Evolutionary conservation across 1,140 invertebrate species (phyloP).

Genomic region (Lycorma delicatula): DNA sequence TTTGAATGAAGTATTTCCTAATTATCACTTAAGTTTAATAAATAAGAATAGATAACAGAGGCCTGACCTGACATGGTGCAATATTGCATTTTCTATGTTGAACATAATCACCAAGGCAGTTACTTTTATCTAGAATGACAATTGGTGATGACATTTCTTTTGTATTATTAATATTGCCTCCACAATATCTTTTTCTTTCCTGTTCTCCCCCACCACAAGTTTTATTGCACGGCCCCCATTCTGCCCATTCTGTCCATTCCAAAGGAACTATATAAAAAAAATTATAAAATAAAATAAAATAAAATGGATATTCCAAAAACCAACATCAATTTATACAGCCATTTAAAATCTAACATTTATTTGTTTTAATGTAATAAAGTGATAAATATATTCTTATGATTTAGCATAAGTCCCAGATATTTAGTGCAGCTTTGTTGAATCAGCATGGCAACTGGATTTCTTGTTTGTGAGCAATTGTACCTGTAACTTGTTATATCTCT

Average conservation of each 20-base stretch:
- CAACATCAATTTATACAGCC: no score
- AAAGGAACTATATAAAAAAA: conserved; percentile 15
- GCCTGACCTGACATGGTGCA: conserved; percentile 9
- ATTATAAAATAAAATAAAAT: not conserved
- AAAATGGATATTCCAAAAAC: no score
- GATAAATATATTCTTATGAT: no score
- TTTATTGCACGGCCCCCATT: conserved; percentile 10
- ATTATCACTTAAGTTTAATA: no score
- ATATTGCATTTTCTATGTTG: conserved; percentile 7
- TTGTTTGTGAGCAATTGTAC: no score
- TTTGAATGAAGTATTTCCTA: no score
- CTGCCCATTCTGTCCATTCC: conserved; percentile 12
- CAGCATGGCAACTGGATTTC: no score
- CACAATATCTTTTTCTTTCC: conserved; percentile 4
- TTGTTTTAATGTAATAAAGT: no score
- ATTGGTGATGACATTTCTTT: not conserved
- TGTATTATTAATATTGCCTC: not conserved
- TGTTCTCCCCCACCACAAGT: conserved; percentile 14
- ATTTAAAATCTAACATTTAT: no score
- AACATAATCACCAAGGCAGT: conserved; percentile 2
- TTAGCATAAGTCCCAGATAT: no score
- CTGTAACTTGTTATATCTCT: no score
- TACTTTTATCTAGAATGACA: conserved; percentile 3
- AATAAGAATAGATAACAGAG: not conserved
- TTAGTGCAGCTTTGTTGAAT: no score